Evolutionary conservation across 2,797 vertebrate genomes (phyloP).

Genomic region (Amblyopsis hoosieri): DNA sequence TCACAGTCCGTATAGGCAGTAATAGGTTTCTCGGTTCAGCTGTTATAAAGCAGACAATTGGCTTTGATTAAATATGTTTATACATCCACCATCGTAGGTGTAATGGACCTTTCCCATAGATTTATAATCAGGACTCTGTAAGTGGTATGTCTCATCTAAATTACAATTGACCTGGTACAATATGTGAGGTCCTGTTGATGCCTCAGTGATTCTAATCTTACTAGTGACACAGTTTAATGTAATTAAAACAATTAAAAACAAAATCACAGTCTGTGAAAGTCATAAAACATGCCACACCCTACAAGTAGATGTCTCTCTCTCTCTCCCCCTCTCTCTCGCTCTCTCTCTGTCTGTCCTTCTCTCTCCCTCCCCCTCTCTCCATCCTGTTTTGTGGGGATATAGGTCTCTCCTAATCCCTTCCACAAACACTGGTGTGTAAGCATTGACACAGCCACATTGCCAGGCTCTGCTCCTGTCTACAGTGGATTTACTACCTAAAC

Average conservation of each 20-base stretch:
- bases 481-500: constrained; percentile 68
- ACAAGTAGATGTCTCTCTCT: constrained; percentile 29
- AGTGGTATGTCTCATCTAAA: no score
- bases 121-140: no score
- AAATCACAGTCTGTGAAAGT: constrained; percentile 14
- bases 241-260: background rate
- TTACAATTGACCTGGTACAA: no score
- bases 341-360: background rate
- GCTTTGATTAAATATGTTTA: no score
- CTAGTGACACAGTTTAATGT: constrained; percentile 8
- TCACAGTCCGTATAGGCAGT: no score
- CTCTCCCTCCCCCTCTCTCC: constrained; percentile 37
- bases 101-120: no score
- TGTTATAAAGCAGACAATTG: no score
- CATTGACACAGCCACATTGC: constrained; percentile 66
- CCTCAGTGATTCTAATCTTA: constrained; percentile 15
- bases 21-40: no score
- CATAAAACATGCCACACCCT: constrained; percentile 33
- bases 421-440: constrained; percentile 72
- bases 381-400: constrained; percentile 57
- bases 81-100: no score
- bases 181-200: no score
- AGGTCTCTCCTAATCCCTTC: constrained; percentile 68
- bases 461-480: constrained; percentile 51
- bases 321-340: no score